A percentile compares a stretch with the other conserved stretches of the same genome.
Evolutionary conservation across 2,797 vertebrate genomes (phyloP).

Genomic region (Tragopan temminckii): DNA sequence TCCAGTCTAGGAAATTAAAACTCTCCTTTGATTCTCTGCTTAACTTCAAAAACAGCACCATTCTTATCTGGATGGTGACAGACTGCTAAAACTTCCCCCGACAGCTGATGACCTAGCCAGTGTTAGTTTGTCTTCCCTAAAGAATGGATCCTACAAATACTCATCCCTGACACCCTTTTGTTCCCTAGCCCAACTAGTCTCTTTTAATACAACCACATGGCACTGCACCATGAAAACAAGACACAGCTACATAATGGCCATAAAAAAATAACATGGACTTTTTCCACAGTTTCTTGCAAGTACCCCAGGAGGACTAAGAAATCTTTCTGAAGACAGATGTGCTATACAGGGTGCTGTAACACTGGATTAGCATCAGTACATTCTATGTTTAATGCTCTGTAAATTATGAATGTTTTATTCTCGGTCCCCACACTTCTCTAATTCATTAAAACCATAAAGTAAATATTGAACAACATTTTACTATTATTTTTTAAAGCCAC

Average conservation of each 20-base stretch:
- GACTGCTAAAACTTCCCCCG: background rate
- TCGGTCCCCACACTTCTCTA: background rate
- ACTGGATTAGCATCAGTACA: background rate
- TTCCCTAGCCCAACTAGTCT: background rate
- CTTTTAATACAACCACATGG: background rate
- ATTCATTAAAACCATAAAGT: background rate
- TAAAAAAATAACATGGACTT: rapidly evolving
- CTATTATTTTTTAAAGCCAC: background rate
- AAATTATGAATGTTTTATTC: background rate
- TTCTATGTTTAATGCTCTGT: background rate
- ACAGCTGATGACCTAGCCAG: background rate
- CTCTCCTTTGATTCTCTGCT: background rate
- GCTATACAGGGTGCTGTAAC: background rate
- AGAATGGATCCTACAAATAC: background rate
- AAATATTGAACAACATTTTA: background rate
- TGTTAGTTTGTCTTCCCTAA: background rate
- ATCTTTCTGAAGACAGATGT: background rate
- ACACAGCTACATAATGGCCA: background rate
- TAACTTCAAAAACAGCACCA: background rate
- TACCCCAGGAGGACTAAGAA: background rate
- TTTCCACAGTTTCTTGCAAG: background rate
- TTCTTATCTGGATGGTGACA: background rate
- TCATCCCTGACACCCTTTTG: background rate
- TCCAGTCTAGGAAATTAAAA: background rate
- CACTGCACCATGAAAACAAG: background rate